Evolutionary conservation across 2,888 invertebrate genomes (phyloP), one percentile per base, ranked within the genome.

Genomic region (Reticulitermes lucifugus): DNA sequence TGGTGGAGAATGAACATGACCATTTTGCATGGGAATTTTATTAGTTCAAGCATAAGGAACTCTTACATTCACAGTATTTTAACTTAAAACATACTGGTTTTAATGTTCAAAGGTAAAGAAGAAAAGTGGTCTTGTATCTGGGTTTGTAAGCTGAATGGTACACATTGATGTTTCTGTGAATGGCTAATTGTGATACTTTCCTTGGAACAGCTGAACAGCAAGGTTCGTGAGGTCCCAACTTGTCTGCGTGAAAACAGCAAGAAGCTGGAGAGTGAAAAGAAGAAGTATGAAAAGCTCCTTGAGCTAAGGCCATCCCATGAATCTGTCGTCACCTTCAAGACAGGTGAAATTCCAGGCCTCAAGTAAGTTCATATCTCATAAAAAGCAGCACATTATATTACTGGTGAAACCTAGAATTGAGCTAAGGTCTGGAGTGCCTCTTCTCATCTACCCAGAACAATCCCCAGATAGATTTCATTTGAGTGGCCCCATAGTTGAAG

Each of bases 231-330:
- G 88, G 92, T 96, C 84, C 97, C 97, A 0, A 91, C 92, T 29
- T 93, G 94, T 89, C 91, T 96, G 79, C 92, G 92, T 84, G 91
- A 92, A 79, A 93, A 93, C 1, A 94, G 95, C 77, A 92, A 91
- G 83, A 92, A 94, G 81, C 89, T 97, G 2, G 94, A 94, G 88
- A 91, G 90, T n/a, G 92, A 94, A 85, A 94, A 95, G 77, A 91
- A 92, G 1, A 93, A 94, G 88, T 95, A 96, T 88, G 94, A 95
- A 86, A 92, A 93, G 85, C 90, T 97, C 79, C 91, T 96, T 79
- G 93, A 94, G 88, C 91, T 97, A 88, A 95, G 94, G 90, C 94
- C 96, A 1, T 89, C 94, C 0, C 94, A 94, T 87, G 94, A 95
- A 21, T 94, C 94, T 88, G 93, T 96, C 21, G 90, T 91, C 41